Evolutionary conservation across 2,888 invertebrate species (phyloP).

Genomic region (Leptinotarsa juncta): DNA sequence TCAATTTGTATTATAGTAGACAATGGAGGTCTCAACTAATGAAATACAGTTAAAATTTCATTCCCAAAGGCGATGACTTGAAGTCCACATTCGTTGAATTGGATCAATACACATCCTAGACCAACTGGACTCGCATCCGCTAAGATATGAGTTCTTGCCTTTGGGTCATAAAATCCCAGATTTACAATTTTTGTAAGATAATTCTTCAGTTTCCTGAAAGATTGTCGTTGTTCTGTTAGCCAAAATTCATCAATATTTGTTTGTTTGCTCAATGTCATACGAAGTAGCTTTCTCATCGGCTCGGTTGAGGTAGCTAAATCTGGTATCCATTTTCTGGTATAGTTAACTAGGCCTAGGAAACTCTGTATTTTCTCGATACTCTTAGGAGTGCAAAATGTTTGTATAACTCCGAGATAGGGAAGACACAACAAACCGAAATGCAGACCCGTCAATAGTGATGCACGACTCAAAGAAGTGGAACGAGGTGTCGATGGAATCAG

Average conservation of each 20-base stretch:
- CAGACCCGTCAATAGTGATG: no score
- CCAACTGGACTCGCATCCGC: no score
- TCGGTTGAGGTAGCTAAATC: conserved; percentile 46
- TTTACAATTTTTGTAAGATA: no score
- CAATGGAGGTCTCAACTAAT: no score
- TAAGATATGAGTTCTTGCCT: no score
- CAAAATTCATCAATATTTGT: neutral
- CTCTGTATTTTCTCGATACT: conserved; percentile 50
- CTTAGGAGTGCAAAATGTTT: conserved; percentile 35
- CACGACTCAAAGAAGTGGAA: no score
- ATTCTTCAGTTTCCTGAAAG: conserved; percentile 32
- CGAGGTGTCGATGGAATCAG: no score
- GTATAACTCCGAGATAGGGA: conserved; percentile 30
- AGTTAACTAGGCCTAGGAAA: conserved; percentile 58
- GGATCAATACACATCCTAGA: conserved; percentile 12
- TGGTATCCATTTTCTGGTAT: conserved; percentile 53
- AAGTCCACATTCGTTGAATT: neutral
- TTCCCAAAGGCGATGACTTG: neutral
- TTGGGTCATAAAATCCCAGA: no score
- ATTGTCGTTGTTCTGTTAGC: conserved; percentile 29
- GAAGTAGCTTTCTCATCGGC: conserved; percentile 10
- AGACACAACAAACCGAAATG: no score
- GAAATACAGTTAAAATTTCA: no score
- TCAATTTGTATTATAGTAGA: no score
- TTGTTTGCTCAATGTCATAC: conserved; percentile 4